Conservation (phyloP, 2,113 vertebrate species). For the Maccullochella peelii region DNA sequence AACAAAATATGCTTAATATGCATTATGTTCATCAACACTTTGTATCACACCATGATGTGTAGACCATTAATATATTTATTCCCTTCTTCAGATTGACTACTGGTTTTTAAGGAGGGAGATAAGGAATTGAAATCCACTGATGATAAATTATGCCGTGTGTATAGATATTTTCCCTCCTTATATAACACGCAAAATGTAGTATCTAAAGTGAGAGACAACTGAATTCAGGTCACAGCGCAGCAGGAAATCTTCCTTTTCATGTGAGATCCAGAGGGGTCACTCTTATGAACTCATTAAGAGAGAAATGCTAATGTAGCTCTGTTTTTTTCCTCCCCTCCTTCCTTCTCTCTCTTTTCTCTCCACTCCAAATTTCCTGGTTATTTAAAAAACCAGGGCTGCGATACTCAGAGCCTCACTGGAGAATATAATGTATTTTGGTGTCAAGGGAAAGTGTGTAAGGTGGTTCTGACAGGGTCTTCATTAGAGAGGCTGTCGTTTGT, state of each 20-base stretch:
- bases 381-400: slow-evolving; percentile 51
- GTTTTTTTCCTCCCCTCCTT: slow-evolving; percentile 33
- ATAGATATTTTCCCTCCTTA: slow-evolving; percentile 78
- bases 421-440: slow-evolving; percentile 51
- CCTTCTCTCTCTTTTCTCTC: slow-evolving; percentile 41
- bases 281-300: slow-evolving; percentile 90
- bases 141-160: slow-evolving; percentile 80
- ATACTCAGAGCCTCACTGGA: slow-evolving; percentile 23
- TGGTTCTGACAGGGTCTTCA: slow-evolving; percentile 59
- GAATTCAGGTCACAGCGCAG: slow-evolving; percentile 90
- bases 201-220: slow-evolving; percentile 83
- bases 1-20: slow-evolving; percentile 46
- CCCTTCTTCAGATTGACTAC: slow-evolving; percentile 32
- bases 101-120: slow-evolving; percentile 31
- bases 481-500: slow-evolving; percentile 53
- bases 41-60: slow-evolving; percentile 12
- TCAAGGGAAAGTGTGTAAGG: slow-evolving; percentile 42
- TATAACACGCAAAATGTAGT: slow-evolving; percentile 83
- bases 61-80: slow-evolving; percentile 36
- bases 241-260: slow-evolving; percentile 90
- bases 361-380: slow-evolving; percentile 58
- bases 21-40: slow-evolving; percentile 38
- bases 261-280: slow-evolving; percentile 91
- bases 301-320: slow-evolving; percentile 87
- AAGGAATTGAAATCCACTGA: slow-evolving; percentile 45